Conservation (phyloP, 1,140 invertebrate genomes). For the Hesperophylax magnus region DNA sequence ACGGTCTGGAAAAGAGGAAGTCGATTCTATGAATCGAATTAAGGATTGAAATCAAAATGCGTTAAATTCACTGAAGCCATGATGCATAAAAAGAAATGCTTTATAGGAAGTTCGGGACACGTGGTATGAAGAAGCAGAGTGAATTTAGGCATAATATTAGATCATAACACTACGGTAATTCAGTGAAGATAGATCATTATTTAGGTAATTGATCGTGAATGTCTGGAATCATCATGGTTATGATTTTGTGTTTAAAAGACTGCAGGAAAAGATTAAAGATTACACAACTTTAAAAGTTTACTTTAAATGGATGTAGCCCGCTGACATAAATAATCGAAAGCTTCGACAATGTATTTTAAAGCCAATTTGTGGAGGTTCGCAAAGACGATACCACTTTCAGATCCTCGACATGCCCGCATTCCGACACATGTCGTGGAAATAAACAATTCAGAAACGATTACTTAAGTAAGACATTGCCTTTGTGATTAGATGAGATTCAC, state of each 20-base stretch:
- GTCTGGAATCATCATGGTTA: slow-evolving; percentile 13
- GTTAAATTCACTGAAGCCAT: slow-evolving; percentile 57
- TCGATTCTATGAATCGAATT: slow-evolving; percentile 50
- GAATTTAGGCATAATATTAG: slow-evolving; percentile 37
- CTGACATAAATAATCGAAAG: slow-evolving; percentile 21
- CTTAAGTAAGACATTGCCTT: slow-evolving; percentile 57
- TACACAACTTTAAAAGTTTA: not conserved
- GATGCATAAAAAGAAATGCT: slow-evolving; percentile 55
- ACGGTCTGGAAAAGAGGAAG: slow-evolving; percentile 41
- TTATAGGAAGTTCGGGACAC: slow-evolving; percentile 48
- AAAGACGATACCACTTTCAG: slow-evolving; percentile 58
- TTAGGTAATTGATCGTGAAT: not conserved
- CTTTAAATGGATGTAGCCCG: slow-evolving; percentile 21
- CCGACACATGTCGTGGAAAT: not conserved
- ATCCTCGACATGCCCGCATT: not conserved
- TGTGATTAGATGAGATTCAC: slow-evolving; percentile 28
- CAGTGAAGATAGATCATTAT: slow-evolving; percentile 3
- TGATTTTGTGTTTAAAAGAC: slow-evolving; percentile 21
- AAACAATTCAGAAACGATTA: slow-evolving; percentile 48
- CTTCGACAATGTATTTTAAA: slow-evolving; percentile 44
- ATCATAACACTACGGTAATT: slow-evolving; percentile 42
- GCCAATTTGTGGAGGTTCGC: slow-evolving; percentile 57
- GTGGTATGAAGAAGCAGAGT: slow-evolving; percentile 57
- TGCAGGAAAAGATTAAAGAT: not conserved
- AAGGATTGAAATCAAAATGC: slow-evolving; percentile 50